Base-by-base conservation (phyloP, 1,140 invertebrate genomes). In the Lithobius niger region DNA sequence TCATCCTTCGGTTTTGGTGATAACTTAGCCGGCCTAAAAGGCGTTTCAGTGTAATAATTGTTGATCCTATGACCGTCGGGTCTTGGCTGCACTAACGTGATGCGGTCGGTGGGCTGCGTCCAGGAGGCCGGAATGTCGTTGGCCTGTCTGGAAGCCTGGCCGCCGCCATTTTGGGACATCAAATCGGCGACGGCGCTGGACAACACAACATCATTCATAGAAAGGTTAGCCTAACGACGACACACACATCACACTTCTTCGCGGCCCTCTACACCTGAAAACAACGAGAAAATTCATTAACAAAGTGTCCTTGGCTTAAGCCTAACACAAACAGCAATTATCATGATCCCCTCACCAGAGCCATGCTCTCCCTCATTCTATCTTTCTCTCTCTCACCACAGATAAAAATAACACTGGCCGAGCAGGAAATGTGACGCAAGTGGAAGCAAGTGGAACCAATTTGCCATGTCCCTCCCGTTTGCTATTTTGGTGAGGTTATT, bases 41-140 rank as follows among this genome's bases (percentile, higher is more conserved):
- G 86, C 56, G 84, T 84, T 65, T 90, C 86, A 66, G 88, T 84
- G 74, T 89, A 89, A 65, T 86, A 83, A 76, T 89, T 90, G 66
- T 77, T 78, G 63, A 79, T 76, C 59, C 86, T 74, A 68, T 86
- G 83, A 65, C 75, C 78, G 66, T 85, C 82, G 36, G 85, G 84
- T 62, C 84, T 74, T 45, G 85, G 86, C 65, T 79, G 77, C 61
- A 79, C 74, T 65, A 87, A 76, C 6, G 63, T 60, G 51, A 69
- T 67, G 59, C 82, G 40, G 25, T 61, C 58, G 27, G 50, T 21
- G 67, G 67, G 65, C 40, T 48, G 28, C 25, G 54, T 40, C 25
- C 55, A 42, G 26, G 45, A 49, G 54, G 54, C 50, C 18, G 13
- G 51, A n/a, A n/a, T n/a, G n/a, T n/a, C 28, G 53, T 71, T 68